A percentile compares a stretch with the other conserved stretches of the same genome.
Conservation (phyloP, 2,797 vertebrate species). For the Dallia pectoralis region DNA sequence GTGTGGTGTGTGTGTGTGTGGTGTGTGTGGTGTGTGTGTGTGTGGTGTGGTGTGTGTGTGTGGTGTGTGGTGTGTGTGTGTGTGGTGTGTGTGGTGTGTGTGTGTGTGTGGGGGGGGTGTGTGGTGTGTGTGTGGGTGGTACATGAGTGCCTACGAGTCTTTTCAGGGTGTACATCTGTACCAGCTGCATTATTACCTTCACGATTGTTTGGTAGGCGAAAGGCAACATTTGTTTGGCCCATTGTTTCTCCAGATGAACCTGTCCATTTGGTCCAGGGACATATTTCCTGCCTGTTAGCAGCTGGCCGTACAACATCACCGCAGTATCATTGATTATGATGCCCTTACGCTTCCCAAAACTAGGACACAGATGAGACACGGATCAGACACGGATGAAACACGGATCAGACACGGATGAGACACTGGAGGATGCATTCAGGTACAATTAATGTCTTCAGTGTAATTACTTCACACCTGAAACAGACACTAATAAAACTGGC, state of each 20-base stretch:
- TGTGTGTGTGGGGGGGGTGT: neutral
- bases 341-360: constrained; percentile 90
- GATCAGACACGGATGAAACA: too few species aligned
- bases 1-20: too few species aligned
- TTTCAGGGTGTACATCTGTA: neutral
- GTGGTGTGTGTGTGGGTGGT: too few species aligned
- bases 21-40: too few species aligned
- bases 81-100: neutral
- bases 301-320: constrained; percentile 85
- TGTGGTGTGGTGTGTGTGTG: too few species aligned
- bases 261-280: constrained; percentile 83
- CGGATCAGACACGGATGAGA: too few species aligned
- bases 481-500: too few species aligned
- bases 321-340: constrained; percentile 86
- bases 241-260: constrained; percentile 93
- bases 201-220: constrained; percentile 91
- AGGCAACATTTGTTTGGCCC: constrained; percentile 92
- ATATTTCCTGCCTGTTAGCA: constrained; percentile 89
- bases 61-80: too few species aligned
- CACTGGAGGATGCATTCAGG: too few species aligned
- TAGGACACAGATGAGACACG: constrained; percentile 61
- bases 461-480: too few species aligned
- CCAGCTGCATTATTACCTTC: constrained; percentile 72
- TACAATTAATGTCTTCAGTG: too few species aligned
- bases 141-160: too few species aligned